Evolutionary conservation across 23 tunicate genomes (phyloP), one percentile per base, ranked within the genome.

Genomic region (Corella eumyota): DNA sequence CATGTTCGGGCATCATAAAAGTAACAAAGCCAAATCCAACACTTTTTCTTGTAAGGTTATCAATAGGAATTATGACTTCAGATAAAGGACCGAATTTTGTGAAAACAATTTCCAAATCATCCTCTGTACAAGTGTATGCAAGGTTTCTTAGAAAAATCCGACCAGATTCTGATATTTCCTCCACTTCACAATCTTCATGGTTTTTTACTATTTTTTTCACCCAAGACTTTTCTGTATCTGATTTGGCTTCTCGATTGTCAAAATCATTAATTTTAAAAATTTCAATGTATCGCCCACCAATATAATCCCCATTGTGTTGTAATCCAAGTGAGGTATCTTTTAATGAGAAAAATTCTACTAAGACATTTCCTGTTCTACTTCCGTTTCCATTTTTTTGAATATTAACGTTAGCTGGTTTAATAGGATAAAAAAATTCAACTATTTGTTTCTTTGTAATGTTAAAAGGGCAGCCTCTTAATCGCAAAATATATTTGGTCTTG

Each of bases 111-210:
- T 73, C 54, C 31, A 93, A 65, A 38, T 93, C 99, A 30, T 68
- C 77, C 46, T 84, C 99, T 13, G 78, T 84, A 49, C 87, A 77
- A 31, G 72, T 34, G 60, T 45, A 84, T 1, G 95, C 30, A 30
- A 93, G 60, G 69, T 93, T 93, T 27, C 95, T 60, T 22, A 93
- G 58, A 54, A 69, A 93, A 26, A 93, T 58, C 63, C 90, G 49
- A 4, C 98, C 98, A n/a, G 86, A 68, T 25, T 90, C 98, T 0
- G 84, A 74, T 4, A 90, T 67, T 4, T 78, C 92, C 51, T 81
- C 90, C 6, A 69, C 56, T 23, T 72, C 76, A 57, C 73, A 59
- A 20, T 69, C 53, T 30, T 76, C 58, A 22, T 69, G 74, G 44
- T 58, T 57, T 33, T 74, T 60, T 1, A 32, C 69, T 0, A 82